A percentile compares a stretch with the other conserved stretches of the same genome.
These are phyloP conservation scores for Aviceda subcristata DNA, from an alignment of 2,113 vertebrate genomes.

Conservation along the genomic window DNA sequence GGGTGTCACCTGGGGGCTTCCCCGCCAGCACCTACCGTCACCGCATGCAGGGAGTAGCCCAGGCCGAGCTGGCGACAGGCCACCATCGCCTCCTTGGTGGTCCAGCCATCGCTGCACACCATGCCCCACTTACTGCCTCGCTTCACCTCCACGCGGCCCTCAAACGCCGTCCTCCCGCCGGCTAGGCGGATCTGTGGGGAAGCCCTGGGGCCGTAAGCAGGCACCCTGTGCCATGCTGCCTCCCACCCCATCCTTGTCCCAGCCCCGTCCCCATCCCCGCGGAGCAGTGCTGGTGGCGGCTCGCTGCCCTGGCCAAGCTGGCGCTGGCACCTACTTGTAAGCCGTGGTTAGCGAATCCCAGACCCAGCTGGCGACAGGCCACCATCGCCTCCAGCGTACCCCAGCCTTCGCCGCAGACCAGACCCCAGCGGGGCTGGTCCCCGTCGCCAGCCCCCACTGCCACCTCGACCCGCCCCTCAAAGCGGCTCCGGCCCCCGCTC, in stretches of 20 bases:
- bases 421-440: slow-evolving; percentile 83
- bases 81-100: slow-evolving; percentile 87
- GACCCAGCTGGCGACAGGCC: slow-evolving; percentile 91
- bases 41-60: slow-evolving; percentile 86
- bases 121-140: slow-evolving; percentile 83
- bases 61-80: slow-evolving; percentile 87
- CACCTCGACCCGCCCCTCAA: slow-evolving; percentile 93
- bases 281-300: background rate
- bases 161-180: slow-evolving; percentile 77
- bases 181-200: slow-evolving; percentile 81
- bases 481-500: slow-evolving; percentile 86
- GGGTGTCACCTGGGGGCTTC: background rate
- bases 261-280: rapidly evolving
- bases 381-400: slow-evolving; percentile 87
- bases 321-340: slow-evolving; percentile 84
- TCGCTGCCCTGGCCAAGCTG: background rate
- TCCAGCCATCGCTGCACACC: slow-evolving; percentile 86
- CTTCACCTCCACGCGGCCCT: slow-evolving; percentile 87
- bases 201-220: slow-evolving; percentile 73
- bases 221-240: background rate
- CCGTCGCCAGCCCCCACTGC: slow-evolving; percentile 66
- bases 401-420: slow-evolving; percentile 94
- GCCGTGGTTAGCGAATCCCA: slow-evolving; percentile 92
- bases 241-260: background rate
- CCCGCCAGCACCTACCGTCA: slow-evolving; percentile 79